phyloP scores from a whole-genome alignment of 2,888 invertebrate species.

The Campoletis raptor region DNA sequence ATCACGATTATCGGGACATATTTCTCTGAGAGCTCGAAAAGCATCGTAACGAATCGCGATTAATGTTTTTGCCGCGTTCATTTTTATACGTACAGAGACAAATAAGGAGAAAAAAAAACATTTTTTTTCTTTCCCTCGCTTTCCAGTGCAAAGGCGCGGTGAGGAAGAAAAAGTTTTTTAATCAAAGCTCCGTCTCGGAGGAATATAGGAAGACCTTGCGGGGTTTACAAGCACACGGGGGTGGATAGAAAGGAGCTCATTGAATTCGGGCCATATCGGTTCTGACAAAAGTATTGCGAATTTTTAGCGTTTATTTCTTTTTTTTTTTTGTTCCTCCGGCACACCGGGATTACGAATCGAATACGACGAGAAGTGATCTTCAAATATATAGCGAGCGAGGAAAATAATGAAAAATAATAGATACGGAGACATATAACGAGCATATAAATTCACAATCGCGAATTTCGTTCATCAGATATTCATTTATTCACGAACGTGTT shows the following conservation, averaged over 20 bases:
- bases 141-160: slow-evolving; percentile 18
- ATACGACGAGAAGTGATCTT: slow-evolving; percentile 21
- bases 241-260: neutral
- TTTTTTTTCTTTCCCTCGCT: neutral
- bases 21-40: neutral
- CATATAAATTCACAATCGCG: slow-evolving; percentile 39
- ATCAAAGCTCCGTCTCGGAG: slow-evolving; percentile 52
- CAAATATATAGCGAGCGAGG: slow-evolving; percentile 43
- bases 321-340: neutral
- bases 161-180: slow-evolving; percentile 63
- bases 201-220: neutral
- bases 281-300: slow-evolving; percentile 23
- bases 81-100: neutral
- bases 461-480: slow-evolving; percentile 41
- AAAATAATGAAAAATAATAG: slow-evolving; percentile 43
- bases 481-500: slow-evolving; percentile 46
- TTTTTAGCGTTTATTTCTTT: neutral
- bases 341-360: slow-evolving; percentile 24
- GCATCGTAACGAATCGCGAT: neutral
- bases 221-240: neutral
- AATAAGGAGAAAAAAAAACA: neutral
- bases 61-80: neutral
- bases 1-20: no score
- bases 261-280: slow-evolving; percentile 51
- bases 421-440: slow-evolving; percentile 19